A percentile compares a stretch with the other conserved stretches of the same genome.
Evolutionary conservation across 2,888 invertebrate species (phyloP).

Genomic region (Rhagophthalmus giganteus): DNA sequence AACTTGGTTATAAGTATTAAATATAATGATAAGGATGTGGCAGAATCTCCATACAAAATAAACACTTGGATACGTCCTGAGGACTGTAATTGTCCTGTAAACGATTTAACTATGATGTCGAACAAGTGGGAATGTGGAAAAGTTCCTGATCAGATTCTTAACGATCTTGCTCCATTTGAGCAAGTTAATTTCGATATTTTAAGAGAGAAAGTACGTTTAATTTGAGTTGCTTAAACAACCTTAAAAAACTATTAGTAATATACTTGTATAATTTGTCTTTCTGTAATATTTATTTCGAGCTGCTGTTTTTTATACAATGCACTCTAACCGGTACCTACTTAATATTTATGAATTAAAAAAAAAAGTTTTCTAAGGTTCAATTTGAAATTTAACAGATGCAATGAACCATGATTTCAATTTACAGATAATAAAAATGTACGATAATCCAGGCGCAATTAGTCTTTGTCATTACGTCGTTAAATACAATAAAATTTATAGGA

Average conservation of each 20-base stretch:
- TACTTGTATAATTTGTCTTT: no score
- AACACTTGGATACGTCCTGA: constrained; percentile 75
- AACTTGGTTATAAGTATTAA: constrained; percentile 70
- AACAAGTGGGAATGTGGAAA: constrained; percentile 65
- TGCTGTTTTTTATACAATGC: no score
- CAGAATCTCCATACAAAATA: constrained; percentile 67
- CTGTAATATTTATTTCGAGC: no score
- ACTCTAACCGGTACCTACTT: no score
- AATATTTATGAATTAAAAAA: no score
- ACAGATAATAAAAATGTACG: constrained; percentile 65
- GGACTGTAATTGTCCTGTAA: constrained; percentile 79
- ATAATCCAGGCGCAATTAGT: constrained; percentile 79
- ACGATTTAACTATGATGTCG: constrained; percentile 67
- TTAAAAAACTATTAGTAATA: no score
- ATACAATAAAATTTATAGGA: constrained; percentile 79
- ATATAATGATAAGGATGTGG: constrained; percentile 65
- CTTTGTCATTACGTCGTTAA: constrained; percentile 89
- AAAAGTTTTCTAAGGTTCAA: no score
- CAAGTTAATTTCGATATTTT: constrained; percentile 71
- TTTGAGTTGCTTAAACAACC: no score
- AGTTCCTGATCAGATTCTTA: constrained; percentile 69
- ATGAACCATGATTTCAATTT: no score
- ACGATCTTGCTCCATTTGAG: constrained; percentile 71
- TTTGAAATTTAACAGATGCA: no score
- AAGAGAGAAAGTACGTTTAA: constrained; percentile 54